Conservation (phyloP, 2,888 invertebrate species). For the Xylota sylvarum region DNA sequence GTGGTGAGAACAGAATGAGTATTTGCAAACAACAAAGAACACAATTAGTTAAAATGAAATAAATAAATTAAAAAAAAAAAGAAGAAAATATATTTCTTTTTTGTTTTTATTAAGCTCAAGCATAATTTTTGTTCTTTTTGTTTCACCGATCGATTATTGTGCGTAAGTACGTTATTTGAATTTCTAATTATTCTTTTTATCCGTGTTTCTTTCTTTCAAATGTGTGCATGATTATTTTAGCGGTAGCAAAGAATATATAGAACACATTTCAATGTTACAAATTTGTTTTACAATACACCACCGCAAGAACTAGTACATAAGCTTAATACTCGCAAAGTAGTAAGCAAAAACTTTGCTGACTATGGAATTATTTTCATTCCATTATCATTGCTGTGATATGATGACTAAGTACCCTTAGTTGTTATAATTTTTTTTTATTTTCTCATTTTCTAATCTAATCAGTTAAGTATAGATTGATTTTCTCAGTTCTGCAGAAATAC, state of each 20-base stretch:
- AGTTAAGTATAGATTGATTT: slow-evolving; percentile 65
- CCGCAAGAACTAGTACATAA: background rate
- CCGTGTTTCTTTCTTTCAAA: slow-evolving; percentile 78
- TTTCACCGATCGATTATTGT: slow-evolving; percentile 26
- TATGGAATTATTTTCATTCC: slow-evolving; percentile 29
- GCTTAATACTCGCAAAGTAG: background rate
- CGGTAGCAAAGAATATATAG: slow-evolving; percentile 58
- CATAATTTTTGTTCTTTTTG: slow-evolving; percentile 62
- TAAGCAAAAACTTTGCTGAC: background rate
- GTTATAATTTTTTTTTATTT: slow-evolving; percentile 3
- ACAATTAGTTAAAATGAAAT: slow-evolving; percentile 62
- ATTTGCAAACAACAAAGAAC: slow-evolving; percentile 73
- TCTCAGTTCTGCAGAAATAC: slow-evolving; percentile 51
- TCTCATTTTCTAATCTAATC: slow-evolving; percentile 69
- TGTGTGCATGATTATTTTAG: slow-evolving; percentile 79
- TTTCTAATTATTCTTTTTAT: slow-evolving; percentile 57
- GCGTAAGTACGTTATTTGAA: slow-evolving; percentile 2
- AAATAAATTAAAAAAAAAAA: slow-evolving; percentile 50
- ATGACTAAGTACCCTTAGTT: slow-evolving; percentile 55
- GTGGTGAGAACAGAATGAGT: slow-evolving; percentile 70
- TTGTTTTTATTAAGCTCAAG: slow-evolving; percentile 66
- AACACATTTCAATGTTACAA: slow-evolving; percentile 66
- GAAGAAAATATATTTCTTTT: background rate
- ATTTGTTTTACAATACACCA: background rate
- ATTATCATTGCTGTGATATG: slow-evolving; percentile 27